Evolutionary conservation across 2,797 vertebrate genomes (phyloP).

Genomic region (Fringilla coelebs): DNA sequence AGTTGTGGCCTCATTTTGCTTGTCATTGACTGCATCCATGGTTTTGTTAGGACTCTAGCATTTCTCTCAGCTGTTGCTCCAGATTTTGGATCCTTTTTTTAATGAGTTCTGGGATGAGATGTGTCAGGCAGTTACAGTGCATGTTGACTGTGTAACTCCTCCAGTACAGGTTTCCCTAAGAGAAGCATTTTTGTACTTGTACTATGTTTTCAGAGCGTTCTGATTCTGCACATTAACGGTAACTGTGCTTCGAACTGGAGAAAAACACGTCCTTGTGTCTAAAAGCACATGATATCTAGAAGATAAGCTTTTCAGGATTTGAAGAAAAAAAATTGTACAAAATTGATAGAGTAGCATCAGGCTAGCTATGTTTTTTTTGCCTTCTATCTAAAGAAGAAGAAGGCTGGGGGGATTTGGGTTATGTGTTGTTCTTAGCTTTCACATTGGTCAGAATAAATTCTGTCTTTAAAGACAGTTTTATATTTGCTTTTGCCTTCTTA

Average conservation of each 20-base stretch:
- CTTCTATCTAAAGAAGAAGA: background rate
- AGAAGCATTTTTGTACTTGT: background rate
- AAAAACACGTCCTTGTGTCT: background rate
- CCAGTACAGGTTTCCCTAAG: background rate
- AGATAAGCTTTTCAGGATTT: background rate
- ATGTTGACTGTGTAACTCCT: background rate
- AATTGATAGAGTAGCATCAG: background rate
- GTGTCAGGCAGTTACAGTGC: background rate
- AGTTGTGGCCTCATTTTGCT: background rate
- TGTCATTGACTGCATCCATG: background rate
- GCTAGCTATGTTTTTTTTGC: background rate
- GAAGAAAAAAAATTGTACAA: background rate
- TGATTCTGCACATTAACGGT: background rate
- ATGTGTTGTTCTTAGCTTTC: background rate
- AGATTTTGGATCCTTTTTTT: background rate
- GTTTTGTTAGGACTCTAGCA: background rate
- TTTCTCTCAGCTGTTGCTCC: background rate
- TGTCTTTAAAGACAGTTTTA: background rate
- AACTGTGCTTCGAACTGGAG: background rate
- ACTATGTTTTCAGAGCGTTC: background rate
- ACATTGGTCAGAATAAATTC: background rate
- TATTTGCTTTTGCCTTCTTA: background rate
- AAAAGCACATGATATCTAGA: background rate
- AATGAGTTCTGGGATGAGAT: background rate
- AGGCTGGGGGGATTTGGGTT: background rate